Percentiles rank a stretch among this genome's conserved stretches.
Evolutionary conservation across 2,113 vertebrate species (phyloP).

Genomic region (Campylomormyrus numenius): DNA sequence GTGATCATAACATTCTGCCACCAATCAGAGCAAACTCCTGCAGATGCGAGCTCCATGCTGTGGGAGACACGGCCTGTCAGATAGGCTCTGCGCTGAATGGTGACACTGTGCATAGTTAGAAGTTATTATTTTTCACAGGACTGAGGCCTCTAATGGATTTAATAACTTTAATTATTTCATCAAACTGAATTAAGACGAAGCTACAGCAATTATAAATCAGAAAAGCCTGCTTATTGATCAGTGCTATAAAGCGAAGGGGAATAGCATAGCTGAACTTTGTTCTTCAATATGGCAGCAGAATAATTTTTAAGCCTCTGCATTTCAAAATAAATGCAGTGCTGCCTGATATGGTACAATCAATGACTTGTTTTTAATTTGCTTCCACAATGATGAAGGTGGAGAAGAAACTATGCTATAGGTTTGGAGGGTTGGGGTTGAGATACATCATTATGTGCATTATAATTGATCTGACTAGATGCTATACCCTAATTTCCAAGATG

Average conservation of each 20-base stretch:
- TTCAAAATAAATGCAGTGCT: neutral
- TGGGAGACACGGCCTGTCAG: neutral
- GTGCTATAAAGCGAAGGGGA: neutral
- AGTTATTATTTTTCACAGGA: neutral
- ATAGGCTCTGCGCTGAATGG: neutral
- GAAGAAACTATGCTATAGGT: neutral
- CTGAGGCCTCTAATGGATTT: neutral
- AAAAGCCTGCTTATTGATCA: neutral
- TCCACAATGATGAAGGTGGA: neutral
- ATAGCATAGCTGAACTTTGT: neutral
- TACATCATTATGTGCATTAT: neutral
- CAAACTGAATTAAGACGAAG: neutral
- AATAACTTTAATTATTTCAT: neutral
- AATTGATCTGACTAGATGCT: neutral
- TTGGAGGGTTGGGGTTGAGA: neutral
- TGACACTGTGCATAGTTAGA: neutral
- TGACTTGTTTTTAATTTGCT: neutral
- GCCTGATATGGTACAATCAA: neutral
- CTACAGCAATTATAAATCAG: neutral
- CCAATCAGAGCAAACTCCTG: neutral
- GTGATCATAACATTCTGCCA: neutral
- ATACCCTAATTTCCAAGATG: neutral
- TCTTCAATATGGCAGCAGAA: neutral
- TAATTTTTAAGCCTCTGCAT: neutral
- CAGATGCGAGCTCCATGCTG: neutral